A percentile compares a stretch with the other conserved stretches of the same genome.
These are phyloP conservation scores for Mesoligia furuncula DNA, from an alignment of 2,888 invertebrate genomes.

Conservation along the genomic window DNA sequence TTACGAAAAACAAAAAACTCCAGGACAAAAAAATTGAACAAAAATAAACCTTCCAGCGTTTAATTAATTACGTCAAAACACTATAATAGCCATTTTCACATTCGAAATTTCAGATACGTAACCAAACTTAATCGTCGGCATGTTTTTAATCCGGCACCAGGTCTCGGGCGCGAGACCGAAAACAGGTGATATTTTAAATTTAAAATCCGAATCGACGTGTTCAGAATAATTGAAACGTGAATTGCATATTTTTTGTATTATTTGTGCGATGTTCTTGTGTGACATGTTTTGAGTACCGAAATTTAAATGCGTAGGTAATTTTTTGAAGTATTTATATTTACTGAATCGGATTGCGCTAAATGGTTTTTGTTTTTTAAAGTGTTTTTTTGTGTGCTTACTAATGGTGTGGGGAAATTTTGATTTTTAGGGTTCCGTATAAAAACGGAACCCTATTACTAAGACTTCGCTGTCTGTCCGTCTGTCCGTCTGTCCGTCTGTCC, in stretches of 20 bases:
- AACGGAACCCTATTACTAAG: too few species aligned
- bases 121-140: slow-evolving; percentile 38
- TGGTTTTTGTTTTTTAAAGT: neutral
- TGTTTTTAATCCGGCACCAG: slow-evolving; percentile 54
- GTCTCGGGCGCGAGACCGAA: slow-evolving; percentile 28
- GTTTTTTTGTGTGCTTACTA: neutral
- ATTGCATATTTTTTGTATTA: slow-evolving; percentile 58
- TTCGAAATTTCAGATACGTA: slow-evolving; percentile 37
- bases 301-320: slow-evolving; percentile 41
- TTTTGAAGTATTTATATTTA: slow-evolving; percentile 1
- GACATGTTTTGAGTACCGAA: slow-evolving; percentile 43
- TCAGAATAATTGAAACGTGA: slow-evolving; percentile 64
- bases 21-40: neutral
- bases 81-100: slow-evolving; percentile 20
- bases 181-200: slow-evolving; percentile 65
- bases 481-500: too few species aligned
- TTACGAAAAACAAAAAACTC: neutral
- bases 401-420: too few species aligned
- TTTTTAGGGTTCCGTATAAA: too few species aligned
- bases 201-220: slow-evolving; percentile 60
- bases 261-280: slow-evolving; percentile 35
- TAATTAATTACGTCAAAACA: slow-evolving; percentile 35
- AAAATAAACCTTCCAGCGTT: slow-evolving; percentile 2
- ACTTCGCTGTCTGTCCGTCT: too few species aligned
- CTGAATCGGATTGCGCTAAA: neutral